phyloP scores from a whole-genome alignment of 2,113 vertebrate genomes.

The Stigmatopora argus region DNA sequence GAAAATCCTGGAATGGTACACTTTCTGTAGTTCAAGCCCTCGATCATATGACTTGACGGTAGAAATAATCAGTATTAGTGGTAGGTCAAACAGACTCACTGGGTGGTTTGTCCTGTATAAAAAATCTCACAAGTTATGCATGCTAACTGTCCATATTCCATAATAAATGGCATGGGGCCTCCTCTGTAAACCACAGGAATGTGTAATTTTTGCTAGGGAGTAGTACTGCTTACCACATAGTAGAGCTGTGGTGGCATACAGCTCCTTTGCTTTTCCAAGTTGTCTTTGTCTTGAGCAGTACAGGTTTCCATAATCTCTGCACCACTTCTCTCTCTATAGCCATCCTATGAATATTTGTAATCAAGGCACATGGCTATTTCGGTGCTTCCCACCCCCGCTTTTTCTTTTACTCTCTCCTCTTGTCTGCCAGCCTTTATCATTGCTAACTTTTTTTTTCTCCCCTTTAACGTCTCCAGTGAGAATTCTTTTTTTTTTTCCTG shows the following conservation, averaged over 20 bases:
- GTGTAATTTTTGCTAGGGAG: conserved; percentile 18
- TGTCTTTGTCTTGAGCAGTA: conserved; percentile 17
- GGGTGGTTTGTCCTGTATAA: neutral
- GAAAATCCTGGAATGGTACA: neutral
- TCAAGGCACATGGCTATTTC: conserved; percentile 34
- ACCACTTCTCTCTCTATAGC: neutral
- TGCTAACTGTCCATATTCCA: conserved; percentile 21
- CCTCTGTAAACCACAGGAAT: conserved; percentile 35
- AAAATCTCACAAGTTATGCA: conserved; percentile 27
- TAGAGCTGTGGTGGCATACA: conserved; percentile 18
- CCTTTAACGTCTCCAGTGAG: conserved; percentile 28
- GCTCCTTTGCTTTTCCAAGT: conserved; percentile 8
- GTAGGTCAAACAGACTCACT: neutral
- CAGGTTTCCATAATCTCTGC: neutral
- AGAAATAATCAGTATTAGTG: neutral
- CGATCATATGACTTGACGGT: neutral
- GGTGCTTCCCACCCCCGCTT: neutral
- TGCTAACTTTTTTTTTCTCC: conserved; percentile 19
- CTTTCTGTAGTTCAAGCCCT: neutral
- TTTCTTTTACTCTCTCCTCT: conserved; percentile 2
- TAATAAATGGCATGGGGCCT: conserved; percentile 35
- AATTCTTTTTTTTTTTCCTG: conserved; percentile 27
- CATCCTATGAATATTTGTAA: conserved; percentile 15
- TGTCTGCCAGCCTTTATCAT: conserved; percentile 33
- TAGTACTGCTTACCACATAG: conserved; percentile 33